Conservation (phyloP, 2,888 invertebrate genomes). For the Ophraella communa region DNA sequence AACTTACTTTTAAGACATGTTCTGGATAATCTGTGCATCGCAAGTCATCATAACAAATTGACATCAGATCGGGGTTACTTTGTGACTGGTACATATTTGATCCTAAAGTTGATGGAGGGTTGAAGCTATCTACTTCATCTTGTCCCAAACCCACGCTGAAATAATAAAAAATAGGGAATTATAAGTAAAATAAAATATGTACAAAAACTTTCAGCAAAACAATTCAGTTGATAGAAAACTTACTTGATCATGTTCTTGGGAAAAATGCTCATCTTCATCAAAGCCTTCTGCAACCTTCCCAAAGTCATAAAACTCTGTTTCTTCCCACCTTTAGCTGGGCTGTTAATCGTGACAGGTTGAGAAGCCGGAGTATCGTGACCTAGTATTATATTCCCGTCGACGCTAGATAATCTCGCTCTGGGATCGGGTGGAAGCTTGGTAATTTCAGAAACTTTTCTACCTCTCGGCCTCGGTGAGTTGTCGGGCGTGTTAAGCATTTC, state of each 20-base stretch:
- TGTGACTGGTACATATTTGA: constrained; percentile 82
- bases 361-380: constrained; percentile 57
- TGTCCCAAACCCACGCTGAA: constrained; percentile 63
- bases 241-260: constrained; percentile 78
- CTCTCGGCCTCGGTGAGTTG: constrained; percentile 79
- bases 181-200: too few species aligned
- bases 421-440: constrained; percentile 73
- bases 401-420: constrained; percentile 78
- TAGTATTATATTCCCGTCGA: constrained; percentile 65
- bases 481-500: constrained; percentile 79
- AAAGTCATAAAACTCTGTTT: constrained; percentile 83
- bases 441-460: constrained; percentile 64
- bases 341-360: constrained; percentile 67
- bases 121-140: constrained; percentile 69
- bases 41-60: constrained; percentile 81
- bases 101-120: constrained; percentile 62
- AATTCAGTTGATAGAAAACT: too few species aligned
- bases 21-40: constrained; percentile 89
- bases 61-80: constrained; percentile 87
- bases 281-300: constrained; percentile 82
- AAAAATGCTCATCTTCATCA: constrained; percentile 88
- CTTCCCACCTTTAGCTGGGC: constrained; percentile 69
- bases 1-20: constrained; percentile 85
- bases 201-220: too few species aligned
- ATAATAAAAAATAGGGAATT: constrained; percentile 17